phyloP scores from a whole-genome alignment of 2,888 invertebrate genomes.

The Cacoxenus indagator region DNA sequence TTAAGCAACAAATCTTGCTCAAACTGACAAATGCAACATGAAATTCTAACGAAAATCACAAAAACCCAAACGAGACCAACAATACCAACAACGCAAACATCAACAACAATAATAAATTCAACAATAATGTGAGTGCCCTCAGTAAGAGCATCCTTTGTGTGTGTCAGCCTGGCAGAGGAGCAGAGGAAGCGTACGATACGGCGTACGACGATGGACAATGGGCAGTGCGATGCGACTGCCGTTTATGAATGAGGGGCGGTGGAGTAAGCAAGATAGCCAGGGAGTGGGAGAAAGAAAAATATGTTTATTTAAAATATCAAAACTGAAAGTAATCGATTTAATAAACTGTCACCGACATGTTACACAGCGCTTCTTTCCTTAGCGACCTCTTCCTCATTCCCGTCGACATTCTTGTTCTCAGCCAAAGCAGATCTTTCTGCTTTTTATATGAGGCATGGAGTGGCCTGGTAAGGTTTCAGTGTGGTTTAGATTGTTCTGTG shows the following conservation, averaged over 20 bases:
- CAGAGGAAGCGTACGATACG: neutral
- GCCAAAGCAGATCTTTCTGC: too few species aligned
- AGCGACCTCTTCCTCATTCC: neutral
- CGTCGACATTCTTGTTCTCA: too few species aligned
- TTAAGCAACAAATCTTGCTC: conserved; percentile 14
- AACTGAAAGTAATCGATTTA: conserved; percentile 68
- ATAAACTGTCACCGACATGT: conserved; percentile 69
- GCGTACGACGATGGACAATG: neutral
- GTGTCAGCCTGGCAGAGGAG: too few species aligned
- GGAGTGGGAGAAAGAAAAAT: conserved; percentile 22
- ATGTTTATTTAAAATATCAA: conserved; percentile 65
- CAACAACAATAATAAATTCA: conserved; percentile 16
- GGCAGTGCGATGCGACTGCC: too few species aligned
- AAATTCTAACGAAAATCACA: conserved; percentile 8
- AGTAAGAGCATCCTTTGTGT: too few species aligned
- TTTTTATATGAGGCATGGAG: too few species aligned
- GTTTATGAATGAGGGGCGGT: neutral
- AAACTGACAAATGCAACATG: conserved; percentile 31
- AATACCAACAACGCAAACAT: conserved; percentile 6
- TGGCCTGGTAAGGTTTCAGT: too few species aligned
- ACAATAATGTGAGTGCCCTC: too few species aligned
- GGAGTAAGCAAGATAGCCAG: neutral
- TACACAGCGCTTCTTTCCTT: conserved; percentile 6
- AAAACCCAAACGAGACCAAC: too few species aligned
- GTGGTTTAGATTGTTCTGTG: too few species aligned